Conservation (phyloP, 2,113 vertebrate species). For the Abramis brama region DNA sequence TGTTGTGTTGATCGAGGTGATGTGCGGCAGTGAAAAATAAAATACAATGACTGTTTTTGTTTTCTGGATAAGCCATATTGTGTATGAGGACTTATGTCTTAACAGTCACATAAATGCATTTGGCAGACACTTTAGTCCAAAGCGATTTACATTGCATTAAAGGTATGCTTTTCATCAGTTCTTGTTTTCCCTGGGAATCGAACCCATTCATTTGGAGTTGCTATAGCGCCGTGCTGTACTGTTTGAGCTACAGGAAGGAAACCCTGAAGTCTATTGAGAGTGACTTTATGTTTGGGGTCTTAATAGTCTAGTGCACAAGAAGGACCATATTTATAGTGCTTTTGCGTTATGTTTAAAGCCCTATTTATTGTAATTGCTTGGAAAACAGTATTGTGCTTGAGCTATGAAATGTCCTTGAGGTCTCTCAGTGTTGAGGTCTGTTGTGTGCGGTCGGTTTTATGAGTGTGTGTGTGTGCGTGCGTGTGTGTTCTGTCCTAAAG, state of each 20-base stretch:
- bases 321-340: background rate
- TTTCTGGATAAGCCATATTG: background rate
- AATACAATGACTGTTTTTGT: background rate
- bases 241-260: no score
- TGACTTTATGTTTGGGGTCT: background rate
- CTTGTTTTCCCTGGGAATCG: no score
- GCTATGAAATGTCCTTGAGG: background rate
- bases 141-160: no score
- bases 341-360: background rate
- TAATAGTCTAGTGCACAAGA: background rate
- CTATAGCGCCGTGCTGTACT: no score
- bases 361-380: background rate
- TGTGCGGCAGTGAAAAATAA: background rate
- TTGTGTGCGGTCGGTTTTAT: constrained; percentile 25
- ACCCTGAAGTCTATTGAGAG: no score
- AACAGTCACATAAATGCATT: no score
- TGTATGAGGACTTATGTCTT: no score
- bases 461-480: constrained; percentile 32
- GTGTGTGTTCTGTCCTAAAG: constrained; percentile 57
- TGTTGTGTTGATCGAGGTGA: background rate
- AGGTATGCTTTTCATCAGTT: no score
- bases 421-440: background rate
- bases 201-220: no score
- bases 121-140: no score
- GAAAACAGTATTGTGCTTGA: background rate